These are phyloP conservation scores for Diorhabda carinulata DNA, from an alignment of 1,140 invertebrate genomes.

Conservation along the genomic window DNA sequence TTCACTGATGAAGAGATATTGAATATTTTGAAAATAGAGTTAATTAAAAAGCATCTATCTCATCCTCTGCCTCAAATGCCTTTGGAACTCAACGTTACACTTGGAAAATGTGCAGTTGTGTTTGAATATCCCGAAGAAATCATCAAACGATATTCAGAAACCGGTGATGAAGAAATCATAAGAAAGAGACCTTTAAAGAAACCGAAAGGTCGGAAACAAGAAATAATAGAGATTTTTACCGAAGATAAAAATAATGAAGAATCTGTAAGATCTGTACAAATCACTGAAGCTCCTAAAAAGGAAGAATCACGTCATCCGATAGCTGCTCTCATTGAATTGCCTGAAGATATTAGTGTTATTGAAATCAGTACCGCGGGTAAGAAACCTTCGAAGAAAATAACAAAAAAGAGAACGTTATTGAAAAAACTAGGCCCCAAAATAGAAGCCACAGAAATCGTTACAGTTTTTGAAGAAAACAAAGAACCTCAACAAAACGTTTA, in stretches of 20 bases:
- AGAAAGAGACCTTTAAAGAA: constrained; percentile 31
- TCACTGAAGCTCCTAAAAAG: constrained; percentile 23
- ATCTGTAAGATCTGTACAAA: constrained; percentile 23
- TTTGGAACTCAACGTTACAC: constrained; percentile 20
- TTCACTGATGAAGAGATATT: constrained; percentile 30
- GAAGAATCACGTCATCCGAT: constrained; percentile 24
- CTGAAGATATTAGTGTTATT: constrained; percentile 49
- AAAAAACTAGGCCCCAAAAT: constrained; percentile 38
- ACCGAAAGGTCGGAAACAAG: constrained; percentile 30
- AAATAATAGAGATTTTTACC: constrained; percentile 28
- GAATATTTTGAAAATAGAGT: constrained; percentile 32
- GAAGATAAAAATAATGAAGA: constrained; percentile 22
- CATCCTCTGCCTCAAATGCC: constrained; percentile 36
- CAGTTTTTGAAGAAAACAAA: constrained; percentile 43
- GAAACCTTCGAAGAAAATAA: constrained; percentile 43
- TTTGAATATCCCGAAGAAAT: constrained; percentile 30
- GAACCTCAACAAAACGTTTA: constrained; percentile 37
- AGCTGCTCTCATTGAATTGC: constrained; percentile 38
- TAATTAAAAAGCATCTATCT: constrained; percentile 32
- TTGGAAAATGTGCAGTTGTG: constrained; percentile 19
- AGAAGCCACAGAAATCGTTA: constrained; percentile 43
- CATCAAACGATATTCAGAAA: constrained; percentile 8
- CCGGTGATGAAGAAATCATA: constrained; percentile 24
- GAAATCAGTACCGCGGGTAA: constrained; percentile 48
- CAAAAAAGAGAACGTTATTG: constrained; percentile 37